phyloP scores from a whole-genome alignment of 2,113 vertebrate species.

The Bambusicola thoracicus region DNA sequence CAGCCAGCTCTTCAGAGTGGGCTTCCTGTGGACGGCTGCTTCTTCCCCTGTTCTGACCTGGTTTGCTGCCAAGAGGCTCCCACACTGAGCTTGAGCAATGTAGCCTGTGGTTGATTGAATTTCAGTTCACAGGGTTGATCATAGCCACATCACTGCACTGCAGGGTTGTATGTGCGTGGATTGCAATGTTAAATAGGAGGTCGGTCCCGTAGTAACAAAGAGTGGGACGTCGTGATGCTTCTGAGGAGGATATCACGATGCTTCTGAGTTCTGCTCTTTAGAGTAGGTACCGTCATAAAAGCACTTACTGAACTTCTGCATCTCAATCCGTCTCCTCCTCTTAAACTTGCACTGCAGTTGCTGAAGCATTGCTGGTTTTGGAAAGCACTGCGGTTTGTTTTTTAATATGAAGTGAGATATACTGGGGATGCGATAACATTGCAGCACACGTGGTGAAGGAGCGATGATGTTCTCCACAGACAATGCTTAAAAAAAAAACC shows the following conservation, averaged over 20 bases:
- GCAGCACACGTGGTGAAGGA: neutral
- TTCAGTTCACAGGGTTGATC: constrained; percentile 23
- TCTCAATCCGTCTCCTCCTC: neutral
- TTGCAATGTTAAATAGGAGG: neutral
- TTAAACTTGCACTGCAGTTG: neutral
- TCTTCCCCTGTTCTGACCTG: neutral
- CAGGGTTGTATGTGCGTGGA: neutral
- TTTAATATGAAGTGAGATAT: neutral
- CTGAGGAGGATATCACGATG: neutral
- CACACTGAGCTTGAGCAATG: neutral
- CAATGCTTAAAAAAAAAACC: neutral
- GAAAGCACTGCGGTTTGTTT: neutral
- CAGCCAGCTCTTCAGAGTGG: neutral
- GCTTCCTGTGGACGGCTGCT: neutral
- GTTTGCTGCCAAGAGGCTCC: neutral
- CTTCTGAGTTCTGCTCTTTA: neutral
- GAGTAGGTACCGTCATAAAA: neutral
- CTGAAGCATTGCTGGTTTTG: neutral
- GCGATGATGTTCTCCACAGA: neutral
- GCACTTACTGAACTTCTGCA: neutral
- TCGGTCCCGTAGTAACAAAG: neutral
- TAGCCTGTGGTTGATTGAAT: neutral
- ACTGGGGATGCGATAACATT: neutral
- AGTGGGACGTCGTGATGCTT: neutral
- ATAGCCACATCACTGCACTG: neutral